These are phyloP conservation scores for Lordiphosa clarofinis DNA, from an alignment of 1,140 invertebrate genomes.

Conservation along the genomic window DNA sequence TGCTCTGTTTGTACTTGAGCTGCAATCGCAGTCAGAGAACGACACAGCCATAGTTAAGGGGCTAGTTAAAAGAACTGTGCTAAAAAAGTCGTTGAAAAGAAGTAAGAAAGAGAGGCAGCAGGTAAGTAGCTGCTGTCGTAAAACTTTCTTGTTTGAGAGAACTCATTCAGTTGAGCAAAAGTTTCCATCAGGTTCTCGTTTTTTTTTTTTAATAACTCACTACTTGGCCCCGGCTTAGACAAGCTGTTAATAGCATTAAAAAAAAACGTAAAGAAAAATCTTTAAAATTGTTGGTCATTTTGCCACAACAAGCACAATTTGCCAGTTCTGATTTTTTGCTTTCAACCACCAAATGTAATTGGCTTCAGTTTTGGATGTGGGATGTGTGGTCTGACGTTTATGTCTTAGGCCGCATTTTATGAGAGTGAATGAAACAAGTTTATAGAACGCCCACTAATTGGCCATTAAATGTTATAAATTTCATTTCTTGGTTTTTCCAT, in stretches of 20 bases:
- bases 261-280: constrained; percentile 5
- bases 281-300: constrained; percentile 11
- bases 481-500: constrained; percentile 12
- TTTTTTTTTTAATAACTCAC: constrained; percentile 41
- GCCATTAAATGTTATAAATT: constrained; percentile 16
- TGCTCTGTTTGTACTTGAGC: constrained; percentile 6
- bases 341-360: constrained; percentile 8
- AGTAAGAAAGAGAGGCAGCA: background rate
- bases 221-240: constrained; percentile 25
- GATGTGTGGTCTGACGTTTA: background rate
- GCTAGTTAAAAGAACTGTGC: constrained; percentile 6
- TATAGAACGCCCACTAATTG: constrained; percentile 13
- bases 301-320: constrained; percentile 4
- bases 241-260: constrained; percentile 21
- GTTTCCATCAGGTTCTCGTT: constrained; percentile 6
- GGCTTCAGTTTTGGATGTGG: background rate
- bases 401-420: constrained; percentile 12
- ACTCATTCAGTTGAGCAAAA: constrained; percentile 9
- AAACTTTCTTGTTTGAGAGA: constrained; percentile 13
- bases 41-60: constrained; percentile 4
- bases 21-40: constrained; percentile 11
- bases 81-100: background rate
- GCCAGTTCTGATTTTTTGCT: constrained; percentile 9
- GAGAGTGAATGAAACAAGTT: constrained; percentile 8
- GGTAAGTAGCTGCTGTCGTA: background rate